A percentile compares a stretch with the other conserved stretches of the same genome.
Conservation (phyloP, 2,797 vertebrate species). For the Macroramphosus scolopax region DNA sequence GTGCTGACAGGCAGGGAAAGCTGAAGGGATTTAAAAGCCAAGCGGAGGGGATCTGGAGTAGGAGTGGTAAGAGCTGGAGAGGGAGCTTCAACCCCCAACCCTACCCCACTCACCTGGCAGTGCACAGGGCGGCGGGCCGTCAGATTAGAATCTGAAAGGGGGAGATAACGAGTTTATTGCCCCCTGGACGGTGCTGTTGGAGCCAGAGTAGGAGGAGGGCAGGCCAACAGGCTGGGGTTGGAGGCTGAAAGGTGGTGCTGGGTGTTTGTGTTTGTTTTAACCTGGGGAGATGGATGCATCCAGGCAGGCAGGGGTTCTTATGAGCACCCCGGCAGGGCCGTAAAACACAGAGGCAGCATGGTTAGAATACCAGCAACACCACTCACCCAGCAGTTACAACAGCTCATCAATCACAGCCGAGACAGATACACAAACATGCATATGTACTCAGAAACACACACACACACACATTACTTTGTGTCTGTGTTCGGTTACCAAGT, state of each 20-base stretch:
- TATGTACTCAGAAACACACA: slow-evolving; percentile 18
- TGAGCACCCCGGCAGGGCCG: slow-evolving; percentile 56
- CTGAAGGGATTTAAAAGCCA: slow-evolving; percentile 76
- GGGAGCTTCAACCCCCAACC: slow-evolving; percentile 56
- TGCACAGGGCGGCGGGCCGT: slow-evolving; percentile 85
- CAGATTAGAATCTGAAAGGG: slow-evolving; percentile 97
- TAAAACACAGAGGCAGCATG: slow-evolving; percentile 69
- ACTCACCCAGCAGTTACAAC: slow-evolving; percentile 41
- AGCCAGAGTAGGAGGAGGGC: slow-evolving; percentile 74
- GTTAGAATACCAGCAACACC: slow-evolving; percentile 75
- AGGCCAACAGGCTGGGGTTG: slow-evolving; percentile 68
- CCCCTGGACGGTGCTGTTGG: slow-evolving; percentile 79
- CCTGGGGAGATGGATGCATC: slow-evolving; percentile 79
- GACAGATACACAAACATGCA: slow-evolving; percentile 34
- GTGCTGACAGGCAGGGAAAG: slow-evolving; percentile 77
- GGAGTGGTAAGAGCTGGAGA: slow-evolving; percentile 54
- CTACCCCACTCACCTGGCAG: slow-evolving; percentile 88
- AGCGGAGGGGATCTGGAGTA: slow-evolving; percentile 57
- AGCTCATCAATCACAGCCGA: slow-evolving; percentile 63
- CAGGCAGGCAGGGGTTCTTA: slow-evolving; percentile 60
- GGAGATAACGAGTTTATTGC: slow-evolving; percentile 94
- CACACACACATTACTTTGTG: slow-evolving; percentile 12
- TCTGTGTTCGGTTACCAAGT: slow-evolving; percentile 12
- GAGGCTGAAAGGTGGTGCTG: slow-evolving; percentile 67
- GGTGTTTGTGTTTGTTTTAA: slow-evolving; percentile 91